Evolutionary conservation across 2,113 vertebrate species (phyloP).

Genomic region (Hirundichthys speculiger): DNA sequence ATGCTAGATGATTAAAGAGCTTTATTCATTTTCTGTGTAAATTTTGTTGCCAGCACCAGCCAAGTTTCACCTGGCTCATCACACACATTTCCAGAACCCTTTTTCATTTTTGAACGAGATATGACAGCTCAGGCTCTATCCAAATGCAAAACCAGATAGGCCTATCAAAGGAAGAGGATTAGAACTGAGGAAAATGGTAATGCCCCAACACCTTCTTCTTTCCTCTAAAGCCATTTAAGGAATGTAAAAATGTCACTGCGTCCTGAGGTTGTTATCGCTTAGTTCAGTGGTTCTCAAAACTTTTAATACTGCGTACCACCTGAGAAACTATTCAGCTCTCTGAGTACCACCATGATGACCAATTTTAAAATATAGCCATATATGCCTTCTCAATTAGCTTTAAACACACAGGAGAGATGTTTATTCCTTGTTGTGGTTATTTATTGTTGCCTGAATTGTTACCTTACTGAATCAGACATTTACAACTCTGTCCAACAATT

Average conservation of each 20-base stretch:
- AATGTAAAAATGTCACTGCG: conserved; percentile 1
- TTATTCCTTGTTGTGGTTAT: too few relatives aligned
- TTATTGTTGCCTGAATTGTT: too few relatives aligned
- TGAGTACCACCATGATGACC: too few relatives aligned
- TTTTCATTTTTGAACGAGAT: conserved; percentile 62
- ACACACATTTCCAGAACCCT: conserved; percentile 53
- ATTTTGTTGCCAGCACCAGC: conserved; percentile 57
- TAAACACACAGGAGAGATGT: too few relatives aligned
- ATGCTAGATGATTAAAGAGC: conserved; percentile 69
- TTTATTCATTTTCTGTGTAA: conserved; percentile 68
- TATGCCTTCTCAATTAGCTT: too few relatives aligned
- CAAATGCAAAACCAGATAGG: conserved; percentile 48
- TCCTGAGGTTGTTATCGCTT: neutral
- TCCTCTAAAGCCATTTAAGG: conserved; percentile 12
- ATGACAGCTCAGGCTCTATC: conserved; percentile 40
- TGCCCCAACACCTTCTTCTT: conserved; percentile 18
- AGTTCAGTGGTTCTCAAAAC: too few relatives aligned
- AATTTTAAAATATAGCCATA: too few relatives aligned
- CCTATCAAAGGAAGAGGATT: conserved; percentile 36
- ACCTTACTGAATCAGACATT: too few relatives aligned
- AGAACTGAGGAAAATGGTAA: conserved; percentile 32
- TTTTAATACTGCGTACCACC: too few relatives aligned
- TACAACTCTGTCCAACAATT: too few relatives aligned
- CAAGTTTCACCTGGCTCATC: conserved; percentile 66
- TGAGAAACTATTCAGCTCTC: too few relatives aligned